phyloP scores from a whole-genome alignment of 92 coral and sea anemone species.

The Epizoanthus stellaris region DNA sequence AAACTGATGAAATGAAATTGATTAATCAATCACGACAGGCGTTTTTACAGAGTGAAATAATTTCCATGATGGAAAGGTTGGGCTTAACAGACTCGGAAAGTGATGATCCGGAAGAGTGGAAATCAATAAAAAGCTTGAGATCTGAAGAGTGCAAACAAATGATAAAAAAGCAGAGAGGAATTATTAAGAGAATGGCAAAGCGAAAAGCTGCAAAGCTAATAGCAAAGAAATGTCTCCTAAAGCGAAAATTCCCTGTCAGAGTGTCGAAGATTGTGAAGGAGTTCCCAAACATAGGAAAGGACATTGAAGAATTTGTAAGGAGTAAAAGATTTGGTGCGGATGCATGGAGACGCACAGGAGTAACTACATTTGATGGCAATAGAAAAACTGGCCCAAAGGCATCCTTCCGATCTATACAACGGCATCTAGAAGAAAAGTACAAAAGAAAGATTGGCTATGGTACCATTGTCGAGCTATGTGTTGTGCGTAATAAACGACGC shows the following conservation, averaged over 20 bases:
- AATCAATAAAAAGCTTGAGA: slow-evolving; percentile 38
- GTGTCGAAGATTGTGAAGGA: slow-evolving; percentile 11
- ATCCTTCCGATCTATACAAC: slow-evolving; percentile 41
- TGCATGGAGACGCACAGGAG: slow-evolving; percentile 74
- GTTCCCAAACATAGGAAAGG: slow-evolving; percentile 61
- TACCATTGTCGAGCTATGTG: slow-evolving; percentile 56
- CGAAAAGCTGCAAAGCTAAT: slow-evolving; percentile 54
- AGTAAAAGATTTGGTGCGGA: slow-evolving; percentile 60
- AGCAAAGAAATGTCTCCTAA: slow-evolving; percentile 49
- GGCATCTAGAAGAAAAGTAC: slow-evolving; percentile 43
- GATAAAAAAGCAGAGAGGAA: slow-evolving; percentile 47
- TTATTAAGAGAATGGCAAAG: slow-evolving; percentile 34
- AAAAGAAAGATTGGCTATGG: slow-evolving; percentile 52
- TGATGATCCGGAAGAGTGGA: slow-evolving; percentile 54
- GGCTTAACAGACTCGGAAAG: slow-evolving; percentile 49
- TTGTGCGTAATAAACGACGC: slow-evolving; percentile 45
- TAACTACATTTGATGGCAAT: slow-evolving; percentile 60
- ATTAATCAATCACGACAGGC: slow-evolving; percentile 49
- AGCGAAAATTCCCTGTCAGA: slow-evolving; percentile 48
- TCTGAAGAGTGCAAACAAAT: slow-evolving; percentile 42
- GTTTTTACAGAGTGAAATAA: slow-evolving; percentile 29
- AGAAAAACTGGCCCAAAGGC: slow-evolving; percentile 49
- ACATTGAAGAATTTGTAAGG: slow-evolving; percentile 60
- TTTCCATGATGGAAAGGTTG: slow-evolving; percentile 29
- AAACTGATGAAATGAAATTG: slow-evolving; percentile 30